Percentiles rank a stretch among this genome's conserved stretches.
These are phyloP conservation scores for Trichonephila clavipes DNA, from an alignment of 1,140 invertebrate species.

Conservation along the genomic window DNA sequence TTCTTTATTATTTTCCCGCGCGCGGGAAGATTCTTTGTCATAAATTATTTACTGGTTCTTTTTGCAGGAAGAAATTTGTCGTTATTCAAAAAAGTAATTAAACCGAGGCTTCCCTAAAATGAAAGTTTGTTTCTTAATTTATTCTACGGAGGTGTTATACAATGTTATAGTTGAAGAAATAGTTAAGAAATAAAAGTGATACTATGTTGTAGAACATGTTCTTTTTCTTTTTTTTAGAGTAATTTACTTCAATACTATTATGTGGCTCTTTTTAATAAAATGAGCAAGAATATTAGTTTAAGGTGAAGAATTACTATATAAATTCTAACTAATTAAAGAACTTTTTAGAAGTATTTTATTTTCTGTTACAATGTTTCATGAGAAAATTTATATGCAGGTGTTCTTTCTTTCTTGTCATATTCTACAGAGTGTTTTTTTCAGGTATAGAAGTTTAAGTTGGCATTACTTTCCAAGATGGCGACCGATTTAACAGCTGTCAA, in stretches of 20 bases:
- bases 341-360: no score
- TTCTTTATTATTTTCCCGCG: slow-evolving; percentile 26
- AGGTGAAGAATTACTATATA: no score
- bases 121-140: slow-evolving; percentile 13
- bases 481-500: no score
- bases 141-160: background rate
- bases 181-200: background rate
- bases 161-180: background rate
- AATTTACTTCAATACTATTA: background rate
- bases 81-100: slow-evolving; percentile 32
- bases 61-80: background rate
- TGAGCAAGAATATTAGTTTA: background rate
- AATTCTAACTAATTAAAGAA: no score
- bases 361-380: no score
- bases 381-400: no score
- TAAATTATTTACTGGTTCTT: slow-evolving; percentile 46
- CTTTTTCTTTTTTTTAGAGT: background rate
- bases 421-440: no score
- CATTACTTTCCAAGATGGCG: no score
- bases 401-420: no score
- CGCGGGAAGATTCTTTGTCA: slow-evolving; percentile 1
- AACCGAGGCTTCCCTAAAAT: background rate
- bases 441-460: no score
- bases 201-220: background rate
- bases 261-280: background rate